Evolutionary conservation across 1,140 invertebrate species (phyloP).

Genomic region (Dreissena polymorpha): DNA sequence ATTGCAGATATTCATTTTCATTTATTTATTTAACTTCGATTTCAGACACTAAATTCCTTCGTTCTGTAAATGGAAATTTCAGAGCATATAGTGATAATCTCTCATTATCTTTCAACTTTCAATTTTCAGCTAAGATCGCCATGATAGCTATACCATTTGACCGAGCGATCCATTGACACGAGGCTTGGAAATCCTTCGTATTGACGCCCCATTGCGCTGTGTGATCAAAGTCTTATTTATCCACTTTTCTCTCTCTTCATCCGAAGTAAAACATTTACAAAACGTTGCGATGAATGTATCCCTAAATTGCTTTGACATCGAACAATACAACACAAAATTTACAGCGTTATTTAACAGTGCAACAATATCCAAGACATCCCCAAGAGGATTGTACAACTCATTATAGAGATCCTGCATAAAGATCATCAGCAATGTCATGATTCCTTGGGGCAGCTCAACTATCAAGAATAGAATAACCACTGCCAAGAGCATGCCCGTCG

Average conservation of each 20-base stretch:
- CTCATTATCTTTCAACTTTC: no score
- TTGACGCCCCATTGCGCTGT: no score
- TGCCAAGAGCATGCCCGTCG: constrained; percentile 94
- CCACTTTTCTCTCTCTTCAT: neutral
- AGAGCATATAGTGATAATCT: no score
- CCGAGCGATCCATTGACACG: no score
- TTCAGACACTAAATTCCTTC: no score
- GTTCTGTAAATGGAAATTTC: no score
- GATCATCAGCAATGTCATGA: constrained; percentile 74
- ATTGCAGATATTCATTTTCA: no score
- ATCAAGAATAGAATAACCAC: constrained; percentile 92
- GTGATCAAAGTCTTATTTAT: no score
- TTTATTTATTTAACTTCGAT: no score
- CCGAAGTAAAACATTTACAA: constrained; percentile 29
- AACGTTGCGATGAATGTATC: constrained; percentile 50
- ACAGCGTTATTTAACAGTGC: constrained; percentile 94
- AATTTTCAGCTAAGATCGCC: no score
- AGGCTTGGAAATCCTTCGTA: no score
- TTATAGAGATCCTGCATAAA: constrained; percentile 64
- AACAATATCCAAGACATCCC: constrained; percentile 93
- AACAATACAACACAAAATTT: constrained; percentile 95
- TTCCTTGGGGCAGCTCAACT: constrained; percentile 89
- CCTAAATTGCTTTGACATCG: constrained; percentile 83
- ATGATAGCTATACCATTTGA: no score
- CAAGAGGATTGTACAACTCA: constrained; percentile 82